These are phyloP conservation scores for Hypsibius dujardini DNA, from an alignment of 1,140 invertebrate genomes.

Conservation along the genomic window DNA sequence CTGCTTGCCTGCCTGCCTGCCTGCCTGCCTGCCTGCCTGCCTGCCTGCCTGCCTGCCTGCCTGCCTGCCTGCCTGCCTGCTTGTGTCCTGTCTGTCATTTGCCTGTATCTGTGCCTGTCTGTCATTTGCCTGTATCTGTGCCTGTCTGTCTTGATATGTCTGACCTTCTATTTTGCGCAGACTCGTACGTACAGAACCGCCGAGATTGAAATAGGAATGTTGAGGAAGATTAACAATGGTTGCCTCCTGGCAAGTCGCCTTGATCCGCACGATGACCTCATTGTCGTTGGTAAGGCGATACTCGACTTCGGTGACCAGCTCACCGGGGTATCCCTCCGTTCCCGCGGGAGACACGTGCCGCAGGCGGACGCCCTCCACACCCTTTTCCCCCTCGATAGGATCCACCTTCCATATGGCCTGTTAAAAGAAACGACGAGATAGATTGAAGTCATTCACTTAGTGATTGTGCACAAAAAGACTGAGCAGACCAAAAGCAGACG, in stretches of 20 bases:
- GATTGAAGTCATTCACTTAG: too few relatives aligned
- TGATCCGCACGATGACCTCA: conserved; percentile 50
- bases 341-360: conserved; percentile 48
- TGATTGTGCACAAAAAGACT: too few relatives aligned
- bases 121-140: too few relatives aligned
- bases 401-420: not conserved
- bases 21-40: too few relatives aligned
- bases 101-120: too few relatives aligned
- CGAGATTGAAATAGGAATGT: conserved; percentile 83
- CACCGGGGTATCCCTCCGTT: conserved; percentile 52
- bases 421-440: not conserved
- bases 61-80: too few relatives aligned
- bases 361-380: conserved; percentile 19
- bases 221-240: conserved; percentile 78
- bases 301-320: conserved; percentile 44
- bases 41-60: too few relatives aligned
- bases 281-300: conserved; percentile 55
- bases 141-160: too few relatives aligned
- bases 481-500: too few relatives aligned
- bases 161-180: too few relatives aligned
- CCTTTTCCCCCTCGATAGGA: not conserved
- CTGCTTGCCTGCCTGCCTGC: too few relatives aligned
- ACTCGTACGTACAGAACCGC: conserved; percentile 45
- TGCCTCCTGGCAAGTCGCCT: conserved; percentile 39
- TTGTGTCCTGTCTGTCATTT: too few relatives aligned